Percentiles rank a stretch among this genome's conserved stretches.
Conservation (phyloP, 2,113 vertebrate species). For the Lycaon pictus region DNA sequence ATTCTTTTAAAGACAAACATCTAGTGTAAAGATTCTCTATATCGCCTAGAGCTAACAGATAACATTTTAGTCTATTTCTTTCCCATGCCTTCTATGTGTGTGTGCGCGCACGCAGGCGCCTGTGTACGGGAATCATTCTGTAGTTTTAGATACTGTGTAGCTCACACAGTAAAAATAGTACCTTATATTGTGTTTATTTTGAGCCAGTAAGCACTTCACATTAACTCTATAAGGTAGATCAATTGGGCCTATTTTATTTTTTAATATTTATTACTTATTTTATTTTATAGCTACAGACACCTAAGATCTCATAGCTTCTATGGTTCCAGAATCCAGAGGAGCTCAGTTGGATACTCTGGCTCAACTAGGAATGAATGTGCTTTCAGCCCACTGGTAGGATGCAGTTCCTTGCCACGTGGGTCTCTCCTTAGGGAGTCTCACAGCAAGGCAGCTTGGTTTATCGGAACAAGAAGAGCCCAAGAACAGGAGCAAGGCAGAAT, state of each 20-base stretch:
- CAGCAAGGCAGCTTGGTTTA: too few species aligned
- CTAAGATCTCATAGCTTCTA: neutral
- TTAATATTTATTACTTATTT: too few species aligned
- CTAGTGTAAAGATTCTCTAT: neutral
- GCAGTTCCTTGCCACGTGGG: neutral
- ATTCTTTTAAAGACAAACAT: neutral
- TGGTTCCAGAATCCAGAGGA: neutral
- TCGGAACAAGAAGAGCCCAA: neutral
- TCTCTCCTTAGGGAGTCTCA: neutral
- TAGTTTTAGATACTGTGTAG: neutral
- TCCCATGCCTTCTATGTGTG: neutral
- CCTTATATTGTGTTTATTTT: neutral
- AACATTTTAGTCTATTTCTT: neutral
- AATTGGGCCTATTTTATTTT: too few species aligned
- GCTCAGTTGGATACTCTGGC: neutral
- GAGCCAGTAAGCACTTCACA: neutral
- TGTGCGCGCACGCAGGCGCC: neutral
- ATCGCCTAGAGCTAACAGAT: neutral
- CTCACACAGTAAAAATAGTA: neutral
- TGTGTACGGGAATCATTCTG: neutral
- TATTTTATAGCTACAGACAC: neutral
- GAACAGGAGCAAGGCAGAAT: neutral
- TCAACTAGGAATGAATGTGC: neutral
- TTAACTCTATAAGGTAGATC: neutral
- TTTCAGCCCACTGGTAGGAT: neutral